phyloP scores from a whole-genome alignment of 2,888 invertebrate species.

The Prostheceraeus crozeri region DNA sequence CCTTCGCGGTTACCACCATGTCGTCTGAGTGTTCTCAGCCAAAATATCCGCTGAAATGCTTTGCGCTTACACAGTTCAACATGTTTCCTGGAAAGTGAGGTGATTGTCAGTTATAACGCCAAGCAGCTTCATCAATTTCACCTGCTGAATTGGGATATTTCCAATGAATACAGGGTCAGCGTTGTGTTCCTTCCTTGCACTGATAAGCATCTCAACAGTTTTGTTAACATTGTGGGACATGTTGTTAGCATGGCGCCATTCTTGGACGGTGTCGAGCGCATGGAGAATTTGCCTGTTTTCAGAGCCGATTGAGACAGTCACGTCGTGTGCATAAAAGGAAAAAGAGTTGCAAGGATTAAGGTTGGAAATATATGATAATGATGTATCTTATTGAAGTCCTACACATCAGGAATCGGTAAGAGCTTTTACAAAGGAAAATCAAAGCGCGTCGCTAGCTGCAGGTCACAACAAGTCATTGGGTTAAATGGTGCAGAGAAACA shows the following conservation, averaged over 20 bases:
- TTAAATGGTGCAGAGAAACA: no score
- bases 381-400: no score
- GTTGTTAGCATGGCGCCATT: slow-evolving; percentile 17
- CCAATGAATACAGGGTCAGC: slow-evolving; percentile 4
- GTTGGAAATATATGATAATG: slow-evolving; percentile 23
- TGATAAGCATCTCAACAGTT: slow-evolving; percentile 16
- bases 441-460: no score
- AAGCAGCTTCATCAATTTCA: slow-evolving; percentile 5
- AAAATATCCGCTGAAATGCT: slow-evolving; percentile 18
- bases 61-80: slow-evolving; percentile 6
- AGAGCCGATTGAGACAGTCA: slow-evolving; percentile 2
- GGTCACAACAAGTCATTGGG: no score
- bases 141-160: slow-evolving; percentile 19
- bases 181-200: slow-evolving; percentile 14
- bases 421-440: no score
- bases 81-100: slow-evolving; percentile 10
- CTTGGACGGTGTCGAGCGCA: slow-evolving; percentile 13
- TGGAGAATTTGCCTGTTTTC: background rate
- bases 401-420: no score
- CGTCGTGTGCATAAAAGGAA: background rate
- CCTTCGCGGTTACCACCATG: slow-evolving; percentile 4
- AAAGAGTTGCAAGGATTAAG: slow-evolving; percentile 15
- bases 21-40: slow-evolving; percentile 3
- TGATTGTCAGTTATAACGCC: slow-evolving; percentile 20
- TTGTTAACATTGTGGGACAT: background rate